Evolutionary conservation across 2,888 invertebrate species (phyloP).

Genomic region (Amphipyra tragopoginis): DNA sequence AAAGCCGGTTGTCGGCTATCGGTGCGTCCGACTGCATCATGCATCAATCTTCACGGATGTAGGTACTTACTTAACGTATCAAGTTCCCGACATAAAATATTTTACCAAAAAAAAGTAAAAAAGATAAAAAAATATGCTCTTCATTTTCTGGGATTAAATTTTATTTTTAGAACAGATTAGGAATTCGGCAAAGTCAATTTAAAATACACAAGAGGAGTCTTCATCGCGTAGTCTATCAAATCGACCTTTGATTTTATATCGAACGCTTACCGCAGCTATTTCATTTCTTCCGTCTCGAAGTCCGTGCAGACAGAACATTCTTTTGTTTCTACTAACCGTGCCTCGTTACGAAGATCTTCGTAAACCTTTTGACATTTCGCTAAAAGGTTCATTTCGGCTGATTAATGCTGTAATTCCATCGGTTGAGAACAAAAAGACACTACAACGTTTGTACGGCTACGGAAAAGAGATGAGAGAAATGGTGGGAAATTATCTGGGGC

Average conservation of each 20-base stretch:
- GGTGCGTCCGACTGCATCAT: constrained; percentile 58
- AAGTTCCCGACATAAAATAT: constrained; percentile 50
- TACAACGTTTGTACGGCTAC: constrained; percentile 77
- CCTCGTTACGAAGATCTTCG: constrained; percentile 79
- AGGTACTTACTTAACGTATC: constrained; percentile 46
- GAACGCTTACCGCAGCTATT: constrained; percentile 63
- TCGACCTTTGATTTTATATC: constrained; percentile 44
- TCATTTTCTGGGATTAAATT: constrained; percentile 17
- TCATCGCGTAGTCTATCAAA: constrained; percentile 29
- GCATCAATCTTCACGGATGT: constrained; percentile 61
- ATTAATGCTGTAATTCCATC: constrained; percentile 86
- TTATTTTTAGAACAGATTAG: constrained; percentile 7
- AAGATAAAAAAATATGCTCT: neutral
- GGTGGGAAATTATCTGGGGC: constrained; percentile 79
- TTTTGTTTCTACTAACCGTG: constrained; percentile 82
- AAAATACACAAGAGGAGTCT: constrained; percentile 23
- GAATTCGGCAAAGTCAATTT: constrained; percentile 31
- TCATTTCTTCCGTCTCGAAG: constrained; percentile 64
- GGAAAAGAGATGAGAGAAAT: constrained; percentile 79
- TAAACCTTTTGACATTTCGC: constrained; percentile 87
- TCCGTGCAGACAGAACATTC: constrained; percentile 72
- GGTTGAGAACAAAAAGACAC: constrained; percentile 80
- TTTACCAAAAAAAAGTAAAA: constrained; percentile 30
- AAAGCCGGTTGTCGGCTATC: constrained; percentile 74
- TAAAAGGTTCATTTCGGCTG: constrained; percentile 87